phyloP scores from a whole-genome alignment of 2,797 vertebrate genomes.

The Podarcis siculus region DNA sequence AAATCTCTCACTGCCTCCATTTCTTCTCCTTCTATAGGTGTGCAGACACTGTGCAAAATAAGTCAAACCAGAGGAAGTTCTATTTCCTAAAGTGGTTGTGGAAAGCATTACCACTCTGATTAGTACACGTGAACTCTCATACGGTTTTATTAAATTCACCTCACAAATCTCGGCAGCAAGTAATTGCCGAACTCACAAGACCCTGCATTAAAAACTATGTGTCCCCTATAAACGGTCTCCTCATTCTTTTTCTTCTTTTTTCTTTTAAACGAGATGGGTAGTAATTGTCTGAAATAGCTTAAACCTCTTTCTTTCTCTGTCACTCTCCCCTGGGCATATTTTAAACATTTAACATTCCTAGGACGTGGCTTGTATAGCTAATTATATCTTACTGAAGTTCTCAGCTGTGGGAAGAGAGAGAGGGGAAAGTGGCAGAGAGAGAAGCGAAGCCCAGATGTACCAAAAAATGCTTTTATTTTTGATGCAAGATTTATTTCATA shows the following conservation, averaged over 20 bases:
- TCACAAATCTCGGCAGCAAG: neutral
- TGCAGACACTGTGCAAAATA: no score
- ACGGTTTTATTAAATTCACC: neutral
- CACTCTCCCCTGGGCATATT: neutral
- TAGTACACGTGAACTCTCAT: neutral
- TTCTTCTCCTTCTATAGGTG: no score
- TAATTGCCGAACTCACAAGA: neutral
- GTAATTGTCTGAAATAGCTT: conserved; percentile 15
- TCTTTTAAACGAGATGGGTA: neutral
- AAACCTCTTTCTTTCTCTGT: neutral
- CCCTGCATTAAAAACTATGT: neutral
- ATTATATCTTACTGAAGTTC: conserved; percentile 31
- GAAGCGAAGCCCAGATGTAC: neutral
- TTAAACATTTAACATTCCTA: conserved; percentile 25
- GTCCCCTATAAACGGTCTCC: no score
- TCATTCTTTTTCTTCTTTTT: neutral
- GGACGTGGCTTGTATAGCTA: neutral
- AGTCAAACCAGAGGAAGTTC: conserved; percentile 2
- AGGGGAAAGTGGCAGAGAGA: no score
- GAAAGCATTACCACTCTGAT: neutral
- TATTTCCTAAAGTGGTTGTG: conserved; percentile 1
- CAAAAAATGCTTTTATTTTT: neutral
- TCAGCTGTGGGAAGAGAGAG: neutral
- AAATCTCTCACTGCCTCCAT: no score
- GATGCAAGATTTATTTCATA: neutral